Conservation (phyloP, 1,140 invertebrate genomes). For the Orchestia grillus region DNA sequence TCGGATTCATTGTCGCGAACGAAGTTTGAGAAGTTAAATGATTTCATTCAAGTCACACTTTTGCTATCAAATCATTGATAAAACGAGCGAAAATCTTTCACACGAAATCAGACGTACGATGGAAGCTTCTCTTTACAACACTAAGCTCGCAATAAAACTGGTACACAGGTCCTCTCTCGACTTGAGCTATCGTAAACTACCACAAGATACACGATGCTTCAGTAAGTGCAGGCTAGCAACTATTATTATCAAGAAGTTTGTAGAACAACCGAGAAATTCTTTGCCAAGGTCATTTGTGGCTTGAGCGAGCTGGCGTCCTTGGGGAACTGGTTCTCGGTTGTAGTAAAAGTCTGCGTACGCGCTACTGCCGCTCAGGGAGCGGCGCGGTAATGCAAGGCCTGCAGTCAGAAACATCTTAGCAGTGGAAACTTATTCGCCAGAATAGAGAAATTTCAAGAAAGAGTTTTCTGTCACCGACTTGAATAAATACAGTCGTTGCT, state of each 20-base stretch:
- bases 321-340: background rate
- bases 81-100: background rate
- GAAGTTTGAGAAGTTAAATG: background rate
- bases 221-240: background rate
- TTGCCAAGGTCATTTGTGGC: background rate
- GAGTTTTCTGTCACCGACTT: no score
- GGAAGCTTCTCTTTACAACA: no score
- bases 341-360: background rate
- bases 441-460: no score
- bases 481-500: no score
- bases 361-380: background rate
- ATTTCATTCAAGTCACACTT: background rate
- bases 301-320: background rate
- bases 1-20: background rate
- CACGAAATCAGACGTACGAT: background rate
- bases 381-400: background rate
- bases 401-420: background rate
- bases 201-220: background rate
- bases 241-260: background rate
- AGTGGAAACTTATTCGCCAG: no score
- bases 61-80: background rate
- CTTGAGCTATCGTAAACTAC: background rate
- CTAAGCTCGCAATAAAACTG: background rate
- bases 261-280: background rate
- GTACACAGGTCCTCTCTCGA: background rate